phyloP scores from a whole-genome alignment of 1,140 invertebrate species.

The Idris sp. region DNA sequence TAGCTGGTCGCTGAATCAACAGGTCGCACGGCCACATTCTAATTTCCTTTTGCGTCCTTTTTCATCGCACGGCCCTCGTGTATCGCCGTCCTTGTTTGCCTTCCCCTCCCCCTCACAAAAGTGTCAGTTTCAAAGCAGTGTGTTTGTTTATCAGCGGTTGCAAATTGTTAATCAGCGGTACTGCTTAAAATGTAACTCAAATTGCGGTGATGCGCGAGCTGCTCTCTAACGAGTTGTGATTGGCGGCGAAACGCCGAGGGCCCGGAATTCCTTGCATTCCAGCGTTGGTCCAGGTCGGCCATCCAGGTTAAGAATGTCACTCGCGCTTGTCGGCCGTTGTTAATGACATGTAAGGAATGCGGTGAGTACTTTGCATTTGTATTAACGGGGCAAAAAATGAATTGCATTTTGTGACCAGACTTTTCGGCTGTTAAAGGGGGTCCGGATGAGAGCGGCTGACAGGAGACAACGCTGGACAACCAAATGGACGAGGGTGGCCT shows the following conservation, averaged over 20 bases:
- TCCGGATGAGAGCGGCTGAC: slow-evolving; percentile 45
- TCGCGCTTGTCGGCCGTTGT: slow-evolving; percentile 66
- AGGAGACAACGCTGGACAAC: slow-evolving; percentile 66
- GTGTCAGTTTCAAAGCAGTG: not conserved
- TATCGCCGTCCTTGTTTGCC: too few species aligned
- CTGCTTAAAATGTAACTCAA: too few species aligned
- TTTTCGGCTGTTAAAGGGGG: too few species aligned
- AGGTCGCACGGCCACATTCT: slow-evolving; percentile 28
- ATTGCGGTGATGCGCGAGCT: too few species aligned
- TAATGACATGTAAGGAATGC: slow-evolving; percentile 73
- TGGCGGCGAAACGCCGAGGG: slow-evolving; percentile 40
- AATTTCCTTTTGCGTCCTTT: too few species aligned
- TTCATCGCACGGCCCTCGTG: too few species aligned
- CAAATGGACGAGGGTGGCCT: slow-evolving; percentile 76
- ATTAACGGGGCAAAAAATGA: too few species aligned
- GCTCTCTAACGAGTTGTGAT: slow-evolving; percentile 32
- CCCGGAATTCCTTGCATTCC: slow-evolving; percentile 68
- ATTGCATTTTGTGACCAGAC: too few species aligned
- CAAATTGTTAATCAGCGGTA: too few species aligned
- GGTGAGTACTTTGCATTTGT: slow-evolving; percentile 63
- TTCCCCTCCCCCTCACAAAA: too few species aligned
- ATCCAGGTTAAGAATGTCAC: too few species aligned
- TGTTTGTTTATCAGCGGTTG: too few species aligned
- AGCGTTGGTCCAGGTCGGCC: slow-evolving; percentile 65
- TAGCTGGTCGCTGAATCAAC: slow-evolving; percentile 42